Conservation (phyloP, 1,140 invertebrate genomes). For the Pseudobourletiella spinata region DNA sequence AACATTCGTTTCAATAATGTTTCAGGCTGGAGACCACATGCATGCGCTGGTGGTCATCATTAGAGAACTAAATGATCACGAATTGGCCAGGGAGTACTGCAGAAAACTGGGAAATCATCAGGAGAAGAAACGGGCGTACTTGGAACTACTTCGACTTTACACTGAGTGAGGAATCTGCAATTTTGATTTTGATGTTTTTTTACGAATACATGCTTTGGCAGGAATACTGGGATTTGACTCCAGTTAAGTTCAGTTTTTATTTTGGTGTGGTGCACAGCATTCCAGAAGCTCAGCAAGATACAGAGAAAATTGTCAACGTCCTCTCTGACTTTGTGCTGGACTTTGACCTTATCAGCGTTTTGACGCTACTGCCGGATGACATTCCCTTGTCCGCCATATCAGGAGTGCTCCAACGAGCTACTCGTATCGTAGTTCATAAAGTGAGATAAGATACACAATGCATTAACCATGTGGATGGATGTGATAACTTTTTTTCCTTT, state of each 20-base stretch:
- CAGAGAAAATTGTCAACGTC: constrained; percentile 10
- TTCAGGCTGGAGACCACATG: constrained; percentile 33
- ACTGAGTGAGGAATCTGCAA: constrained; percentile 4
- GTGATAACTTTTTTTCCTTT: neutral
- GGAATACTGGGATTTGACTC: too few relatives aligned
- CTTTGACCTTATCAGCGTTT: constrained; percentile 28
- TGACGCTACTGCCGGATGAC: constrained; percentile 29
- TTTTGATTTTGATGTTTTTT: too few relatives aligned
- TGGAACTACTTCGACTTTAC: constrained; percentile 29
- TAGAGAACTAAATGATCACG: constrained; percentile 29
- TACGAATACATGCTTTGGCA: too few relatives aligned
- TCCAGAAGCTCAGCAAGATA: neutral
- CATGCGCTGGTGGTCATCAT: constrained; percentile 28
- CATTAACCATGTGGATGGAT: neutral
- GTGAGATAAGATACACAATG: neutral
- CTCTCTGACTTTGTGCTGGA: constrained; percentile 27
- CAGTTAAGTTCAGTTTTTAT: too few relatives aligned
- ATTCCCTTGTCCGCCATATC: constrained; percentile 19
- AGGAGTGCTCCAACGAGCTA: constrained; percentile 8
- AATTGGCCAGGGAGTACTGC: constrained; percentile 31
- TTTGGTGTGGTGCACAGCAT: neutral
- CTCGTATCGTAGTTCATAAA: constrained; percentile 10
- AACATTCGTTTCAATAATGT: too few relatives aligned
- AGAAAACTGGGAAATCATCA: constrained; percentile 14
- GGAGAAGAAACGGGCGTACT: constrained; percentile 22